phyloP scores from a whole-genome alignment of 1,140 invertebrate genomes.

The Drosophila sulfurigaster region DNA sequence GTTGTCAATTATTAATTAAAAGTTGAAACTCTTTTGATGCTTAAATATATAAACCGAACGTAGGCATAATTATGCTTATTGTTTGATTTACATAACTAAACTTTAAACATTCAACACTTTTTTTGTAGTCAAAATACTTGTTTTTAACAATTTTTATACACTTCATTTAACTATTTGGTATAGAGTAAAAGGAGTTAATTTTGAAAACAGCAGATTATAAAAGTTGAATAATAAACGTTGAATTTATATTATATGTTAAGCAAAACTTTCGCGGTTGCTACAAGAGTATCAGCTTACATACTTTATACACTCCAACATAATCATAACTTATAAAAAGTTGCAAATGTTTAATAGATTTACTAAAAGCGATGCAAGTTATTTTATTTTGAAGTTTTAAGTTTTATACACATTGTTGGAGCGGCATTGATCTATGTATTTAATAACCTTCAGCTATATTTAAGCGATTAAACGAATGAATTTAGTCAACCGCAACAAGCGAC shows the following conservation, averaged over 20 bases:
- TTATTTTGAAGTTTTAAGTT: neutral
- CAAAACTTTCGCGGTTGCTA: neutral
- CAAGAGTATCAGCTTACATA: neutral
- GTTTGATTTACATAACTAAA: too few species aligned
- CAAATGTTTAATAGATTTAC: neutral
- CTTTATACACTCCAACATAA: neutral
- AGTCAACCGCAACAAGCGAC: conserved; percentile 52
- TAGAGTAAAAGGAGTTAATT: neutral
- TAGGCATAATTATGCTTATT: too few species aligned
- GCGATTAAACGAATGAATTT: conserved; percentile 75
- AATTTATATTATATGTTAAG: neutral
- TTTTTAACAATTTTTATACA: too few species aligned
- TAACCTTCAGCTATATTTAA: conserved; percentile 70
- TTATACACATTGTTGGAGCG: conserved; percentile 17
- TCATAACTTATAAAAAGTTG: conserved; percentile 6
- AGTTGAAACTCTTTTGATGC: too few species aligned
- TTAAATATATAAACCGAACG: too few species aligned
- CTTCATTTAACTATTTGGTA: neutral
- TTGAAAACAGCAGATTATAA: neutral
- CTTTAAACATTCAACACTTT: too few species aligned
- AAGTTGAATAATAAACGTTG: neutral
- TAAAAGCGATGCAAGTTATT: neutral
- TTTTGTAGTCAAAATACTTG: too few species aligned
- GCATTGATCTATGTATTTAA: conserved; percentile 49
- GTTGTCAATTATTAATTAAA: too few species aligned